Conservation (phyloP, 92 coral and sea anemone genomes). For the Muricea muricata region DNA sequence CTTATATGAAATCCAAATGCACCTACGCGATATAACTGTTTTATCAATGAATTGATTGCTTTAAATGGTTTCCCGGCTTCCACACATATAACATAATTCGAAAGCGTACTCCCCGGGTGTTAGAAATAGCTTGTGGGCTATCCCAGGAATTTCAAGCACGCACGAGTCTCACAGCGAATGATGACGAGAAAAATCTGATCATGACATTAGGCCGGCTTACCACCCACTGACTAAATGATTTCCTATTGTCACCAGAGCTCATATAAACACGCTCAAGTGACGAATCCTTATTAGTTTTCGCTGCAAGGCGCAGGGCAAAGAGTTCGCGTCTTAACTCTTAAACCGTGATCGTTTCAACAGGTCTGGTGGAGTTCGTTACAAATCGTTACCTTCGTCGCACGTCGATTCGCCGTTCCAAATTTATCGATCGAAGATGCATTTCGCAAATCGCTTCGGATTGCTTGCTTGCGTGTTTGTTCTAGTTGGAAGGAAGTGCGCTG, state of each 20-base stretch:
- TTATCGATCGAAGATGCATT: constrained; percentile 18
- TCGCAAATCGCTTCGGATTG: not conserved
- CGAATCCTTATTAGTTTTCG: not conserved
- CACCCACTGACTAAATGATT: constrained; percentile 9
- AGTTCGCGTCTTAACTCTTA: not conserved
- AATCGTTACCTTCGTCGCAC: not conserved
- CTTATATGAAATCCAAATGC: too few species aligned
- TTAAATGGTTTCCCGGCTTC: constrained; percentile 1
- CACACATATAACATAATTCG: not conserved
- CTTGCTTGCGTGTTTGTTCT: not conserved
- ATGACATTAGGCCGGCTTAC: not conserved
- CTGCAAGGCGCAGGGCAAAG: not conserved
- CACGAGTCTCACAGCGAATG: not conserved
- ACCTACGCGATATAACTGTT: not conserved
- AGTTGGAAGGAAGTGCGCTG: not conserved
- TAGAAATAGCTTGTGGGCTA: not conserved
- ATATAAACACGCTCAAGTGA: constrained; percentile 5
- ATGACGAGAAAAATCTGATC: not conserved
- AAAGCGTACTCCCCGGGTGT: not conserved
- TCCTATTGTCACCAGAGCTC: not conserved
- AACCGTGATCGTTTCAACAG: not conserved
- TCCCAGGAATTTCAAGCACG: constrained; percentile 13
- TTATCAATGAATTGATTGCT: not conserved
- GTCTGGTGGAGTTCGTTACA: not conserved
- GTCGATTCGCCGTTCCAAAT: too few species aligned